Percentiles rank a stretch among this genome's conserved stretches.
phyloP scores from a whole-genome alignment of 1,140 invertebrate species.

The Phocides pigmalion region DNA sequence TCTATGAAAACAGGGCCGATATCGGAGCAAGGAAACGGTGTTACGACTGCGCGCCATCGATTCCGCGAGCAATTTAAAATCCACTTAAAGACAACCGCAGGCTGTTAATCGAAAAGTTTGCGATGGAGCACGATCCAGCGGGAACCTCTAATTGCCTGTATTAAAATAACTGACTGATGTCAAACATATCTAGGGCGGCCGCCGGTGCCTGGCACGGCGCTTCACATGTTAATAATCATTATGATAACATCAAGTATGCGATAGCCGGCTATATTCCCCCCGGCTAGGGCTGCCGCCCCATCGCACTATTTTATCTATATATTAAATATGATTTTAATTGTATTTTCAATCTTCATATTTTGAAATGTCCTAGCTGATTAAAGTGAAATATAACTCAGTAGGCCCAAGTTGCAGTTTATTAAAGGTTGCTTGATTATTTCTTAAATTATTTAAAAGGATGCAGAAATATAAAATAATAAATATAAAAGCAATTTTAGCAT shows the following conservation, averaged over 20 bases:
- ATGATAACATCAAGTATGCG: constrained; percentile 81
- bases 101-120: constrained; percentile 77
- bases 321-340: neutral
- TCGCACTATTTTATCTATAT: neutral
- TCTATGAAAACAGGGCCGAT: constrained; percentile 40
- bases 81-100: constrained; percentile 79
- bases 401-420: no score
- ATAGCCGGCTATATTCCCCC: constrained; percentile 61
- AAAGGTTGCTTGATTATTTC: no score
- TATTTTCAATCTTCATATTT: no score
- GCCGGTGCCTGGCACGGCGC: constrained; percentile 65
- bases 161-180: constrained; percentile 82
- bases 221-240: constrained; percentile 82
- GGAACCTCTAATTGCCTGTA: constrained; percentile 79
- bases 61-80: constrained; percentile 72
- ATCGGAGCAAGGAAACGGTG: constrained; percentile 48
- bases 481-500: no score
- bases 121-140: constrained; percentile 57
- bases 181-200: constrained; percentile 77
- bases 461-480: no score
- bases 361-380: no score
- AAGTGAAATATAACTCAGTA: no score
- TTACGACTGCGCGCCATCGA: constrained; percentile 50
- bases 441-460: no score
- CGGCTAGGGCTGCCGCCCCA: constrained; percentile 45